Conservation (phyloP, 2,888 invertebrate genomes). For the Teleiodes luculella region DNA sequence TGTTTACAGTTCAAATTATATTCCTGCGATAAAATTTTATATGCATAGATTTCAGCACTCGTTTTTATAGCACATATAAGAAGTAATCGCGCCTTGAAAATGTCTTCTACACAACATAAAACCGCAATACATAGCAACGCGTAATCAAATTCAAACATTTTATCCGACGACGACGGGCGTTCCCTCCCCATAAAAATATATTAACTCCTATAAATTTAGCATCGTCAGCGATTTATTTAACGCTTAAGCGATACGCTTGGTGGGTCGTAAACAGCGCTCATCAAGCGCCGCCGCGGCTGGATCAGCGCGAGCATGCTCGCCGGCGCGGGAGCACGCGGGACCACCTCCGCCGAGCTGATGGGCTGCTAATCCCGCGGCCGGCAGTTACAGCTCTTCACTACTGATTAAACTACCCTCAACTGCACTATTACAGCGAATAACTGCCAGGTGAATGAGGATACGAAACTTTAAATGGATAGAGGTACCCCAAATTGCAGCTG, state of each 20-base stretch:
- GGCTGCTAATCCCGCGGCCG: neutral
- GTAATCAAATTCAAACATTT: constrained; percentile 50
- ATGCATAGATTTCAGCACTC: neutral
- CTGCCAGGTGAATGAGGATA: neutral
- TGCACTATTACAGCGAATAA: no score
- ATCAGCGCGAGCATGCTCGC: constrained; percentile 56
- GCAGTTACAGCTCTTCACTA: neutral
- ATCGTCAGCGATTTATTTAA: constrained; percentile 68
- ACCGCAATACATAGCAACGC: constrained; percentile 17
- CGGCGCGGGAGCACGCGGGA: constrained; percentile 46
- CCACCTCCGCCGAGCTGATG: constrained; percentile 31
- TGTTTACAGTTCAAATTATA: no score
- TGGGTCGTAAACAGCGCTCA: constrained; percentile 63
- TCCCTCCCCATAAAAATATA: constrained; percentile 62
- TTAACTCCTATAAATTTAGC: constrained; percentile 68
- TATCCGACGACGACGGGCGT: constrained; percentile 39
- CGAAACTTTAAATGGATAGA: no score
- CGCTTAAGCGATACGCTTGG: constrained; percentile 58
- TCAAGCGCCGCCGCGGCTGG: constrained; percentile 55
- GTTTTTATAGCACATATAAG: constrained; percentile 5
- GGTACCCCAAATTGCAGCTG: no score
- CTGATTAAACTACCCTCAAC: neutral
- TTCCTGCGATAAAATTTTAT: neutral
- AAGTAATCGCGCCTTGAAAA: constrained; percentile 15
- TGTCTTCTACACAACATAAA: constrained; percentile 20